Percentiles rank a stretch among this genome's conserved stretches.
phyloP scores from a whole-genome alignment of 1,140 invertebrate genomes.

The Meteorus sp. region DNA sequence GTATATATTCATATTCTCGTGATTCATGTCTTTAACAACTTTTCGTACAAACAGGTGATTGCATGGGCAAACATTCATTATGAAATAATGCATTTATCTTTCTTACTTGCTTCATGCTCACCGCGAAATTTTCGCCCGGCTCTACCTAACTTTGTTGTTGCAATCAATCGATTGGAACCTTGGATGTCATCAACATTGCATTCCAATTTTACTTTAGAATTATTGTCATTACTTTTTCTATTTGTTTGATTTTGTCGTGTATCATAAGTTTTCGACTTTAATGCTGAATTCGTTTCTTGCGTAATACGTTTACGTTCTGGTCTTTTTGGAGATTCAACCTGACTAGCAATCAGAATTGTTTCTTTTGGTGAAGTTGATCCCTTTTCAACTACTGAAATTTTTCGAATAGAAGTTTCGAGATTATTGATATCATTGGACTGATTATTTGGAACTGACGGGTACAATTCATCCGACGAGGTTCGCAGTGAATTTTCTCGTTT shows the following conservation, averaged over 20 bases:
- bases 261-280: neutral
- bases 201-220: slow-evolving; percentile 13
- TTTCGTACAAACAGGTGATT: slow-evolving; percentile 7
- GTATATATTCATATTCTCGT: neutral
- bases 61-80: slow-evolving; percentile 30
- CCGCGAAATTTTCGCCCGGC: slow-evolving; percentile 23
- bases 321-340: slow-evolving; percentile 32
- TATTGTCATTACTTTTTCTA: slow-evolving; percentile 26
- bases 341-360: slow-evolving; percentile 12
- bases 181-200: slow-evolving; percentile 30
- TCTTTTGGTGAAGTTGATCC: slow-evolving; percentile 22
- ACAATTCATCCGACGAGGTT: too few species aligned
- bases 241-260: neutral
- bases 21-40: neutral
- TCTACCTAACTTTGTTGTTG: slow-evolving; percentile 30
- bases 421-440: neutral
- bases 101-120: slow-evolving; percentile 32
- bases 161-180: slow-evolving; percentile 35
- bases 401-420: slow-evolving; percentile 15
- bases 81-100: slow-evolving; percentile 54
- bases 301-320: slow-evolving; percentile 32
- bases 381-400: slow-evolving; percentile 34
- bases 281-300: slow-evolving; percentile 18
- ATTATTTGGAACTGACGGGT: neutral
- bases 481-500: neutral